Evolutionary conservation across 2,888 invertebrate genomes (phyloP), one percentile per base, ranked within the genome.

Genomic region (Polymixis flavicincta): DNA sequence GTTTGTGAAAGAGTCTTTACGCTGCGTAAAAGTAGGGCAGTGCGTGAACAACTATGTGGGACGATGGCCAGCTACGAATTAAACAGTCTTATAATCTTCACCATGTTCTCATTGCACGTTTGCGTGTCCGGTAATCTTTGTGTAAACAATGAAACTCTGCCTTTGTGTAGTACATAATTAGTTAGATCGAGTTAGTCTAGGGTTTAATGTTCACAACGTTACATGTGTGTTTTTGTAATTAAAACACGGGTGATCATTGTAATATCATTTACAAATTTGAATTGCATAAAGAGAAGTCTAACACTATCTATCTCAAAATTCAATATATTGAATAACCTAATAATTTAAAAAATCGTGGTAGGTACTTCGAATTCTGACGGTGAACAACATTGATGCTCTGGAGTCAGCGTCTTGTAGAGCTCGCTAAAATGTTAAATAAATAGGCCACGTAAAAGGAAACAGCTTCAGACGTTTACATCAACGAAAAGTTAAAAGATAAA

Each of bases 41-140:
- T 78, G 73, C 86, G 76, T 83, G 75, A 83, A 78, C 80, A 85
- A 66, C 65, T 85, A 84, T 83, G 82, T 87, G 76, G 85, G 78
- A 74, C 76, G 78, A 74, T 78, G 76, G 74, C 80, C 78, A 82
- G 82, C 79, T 75, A 71, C 78, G 75, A 87, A 85, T 81, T 80
- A 76, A 78, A 82, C 76, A 82, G 57, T 77, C 74, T 85, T 83
- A 77, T 81, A 85, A 85, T 87, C 85, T 82, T 70, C 69, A 68
- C 76, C 63, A 76, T 83, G 83, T 85, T 76, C 82, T 77, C 76
- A 82, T 83, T 85, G 71, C 28, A 73, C 67, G 80, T 82, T 81
- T 80, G 84, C 84, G 78, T 77, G 80, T 71, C 71, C 74, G 66
- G 76, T 83, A 80, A 86, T 87, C 77, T 76, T 25, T 48, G 70